phyloP scores from a whole-genome alignment of 2,888 invertebrate genomes.

The Cantharis nigra region DNA sequence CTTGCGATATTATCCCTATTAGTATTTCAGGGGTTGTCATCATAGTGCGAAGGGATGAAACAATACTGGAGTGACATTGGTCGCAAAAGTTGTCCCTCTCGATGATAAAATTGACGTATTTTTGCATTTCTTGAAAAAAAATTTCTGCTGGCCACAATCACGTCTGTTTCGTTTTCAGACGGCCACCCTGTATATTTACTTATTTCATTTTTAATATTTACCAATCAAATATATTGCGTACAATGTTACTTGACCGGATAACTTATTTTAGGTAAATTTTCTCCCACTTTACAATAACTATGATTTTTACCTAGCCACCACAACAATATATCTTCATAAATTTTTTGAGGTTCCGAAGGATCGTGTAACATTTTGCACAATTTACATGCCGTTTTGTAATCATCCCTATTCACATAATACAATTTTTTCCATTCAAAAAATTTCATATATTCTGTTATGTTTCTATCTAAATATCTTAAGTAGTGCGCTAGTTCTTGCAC shows the following conservation, averaged over 20 bases:
- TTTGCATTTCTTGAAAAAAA: too few species aligned
- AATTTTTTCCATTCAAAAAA: constrained; percentile 63
- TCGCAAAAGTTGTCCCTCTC: too few species aligned
- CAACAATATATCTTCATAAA: constrained; percentile 33
- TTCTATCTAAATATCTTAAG: constrained; percentile 56
- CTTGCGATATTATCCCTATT: too few species aligned
- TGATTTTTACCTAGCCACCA: constrained; percentile 38
- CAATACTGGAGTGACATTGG: too few species aligned
- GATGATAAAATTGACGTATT: too few species aligned
- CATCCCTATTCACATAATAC: constrained; percentile 34
- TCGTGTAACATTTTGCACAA: constrained; percentile 43
- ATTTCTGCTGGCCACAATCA: too few species aligned
- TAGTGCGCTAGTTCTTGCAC: constrained; percentile 59
- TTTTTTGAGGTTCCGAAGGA: constrained; percentile 31
- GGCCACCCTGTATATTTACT: too few species aligned
- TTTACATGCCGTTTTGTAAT: constrained; percentile 35
- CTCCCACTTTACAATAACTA: constrained; percentile 8
- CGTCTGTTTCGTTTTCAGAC: too few species aligned
- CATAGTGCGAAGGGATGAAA: too few species aligned
- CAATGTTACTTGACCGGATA: not conserved
- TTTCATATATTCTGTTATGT: constrained; percentile 60
- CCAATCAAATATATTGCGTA: not conserved
- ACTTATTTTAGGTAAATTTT: constrained; percentile 10
- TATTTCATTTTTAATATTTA: too few species aligned
- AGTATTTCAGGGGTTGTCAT: too few species aligned